phyloP scores from a whole-genome alignment of 1,140 invertebrate genomes.

The Asobara japonica region DNA sequence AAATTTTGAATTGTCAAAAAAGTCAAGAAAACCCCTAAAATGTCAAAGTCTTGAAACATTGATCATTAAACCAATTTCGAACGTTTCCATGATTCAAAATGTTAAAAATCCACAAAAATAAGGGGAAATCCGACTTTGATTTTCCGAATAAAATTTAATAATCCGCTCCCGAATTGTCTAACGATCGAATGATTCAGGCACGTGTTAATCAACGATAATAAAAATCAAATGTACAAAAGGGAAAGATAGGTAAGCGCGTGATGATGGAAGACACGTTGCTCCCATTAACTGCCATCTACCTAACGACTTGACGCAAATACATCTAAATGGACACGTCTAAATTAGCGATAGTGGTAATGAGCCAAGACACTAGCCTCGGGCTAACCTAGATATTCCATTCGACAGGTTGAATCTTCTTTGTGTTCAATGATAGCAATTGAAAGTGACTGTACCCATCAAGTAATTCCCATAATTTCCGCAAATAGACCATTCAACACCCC shows the following conservation, averaged over 20 bases:
- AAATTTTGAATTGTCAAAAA: too few relatives aligned
- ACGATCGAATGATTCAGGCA: not conserved
- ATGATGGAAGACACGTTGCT: conserved; percentile 33
- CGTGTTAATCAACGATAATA: conserved; percentile 10
- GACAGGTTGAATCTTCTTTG: not conserved
- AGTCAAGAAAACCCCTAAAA: too few relatives aligned
- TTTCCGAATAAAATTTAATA: too few relatives aligned
- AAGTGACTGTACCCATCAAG: too few relatives aligned
- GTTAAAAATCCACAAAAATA: too few relatives aligned
- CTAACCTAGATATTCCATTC: conserved; percentile 34
- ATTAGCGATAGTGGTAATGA: conserved; percentile 51
- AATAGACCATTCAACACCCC: too few relatives aligned
- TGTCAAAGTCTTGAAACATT: too few relatives aligned
- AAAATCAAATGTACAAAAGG: conserved; percentile 18
- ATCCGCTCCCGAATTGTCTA: not conserved
- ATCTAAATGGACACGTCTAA: conserved; percentile 53
- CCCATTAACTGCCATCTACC: conserved; percentile 31
- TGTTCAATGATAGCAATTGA: too few relatives aligned
- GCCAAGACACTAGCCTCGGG: conserved; percentile 43
- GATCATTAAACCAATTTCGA: too few relatives aligned
- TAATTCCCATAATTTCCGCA: too few relatives aligned
- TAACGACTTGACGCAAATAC: conserved; percentile 48
- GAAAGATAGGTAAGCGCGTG: not conserved
- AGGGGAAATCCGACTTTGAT: too few relatives aligned
- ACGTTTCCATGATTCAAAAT: too few relatives aligned